Evolutionary conservation across 1,140 invertebrate species (phyloP).

Genomic region (Drosophila miranda): DNA sequence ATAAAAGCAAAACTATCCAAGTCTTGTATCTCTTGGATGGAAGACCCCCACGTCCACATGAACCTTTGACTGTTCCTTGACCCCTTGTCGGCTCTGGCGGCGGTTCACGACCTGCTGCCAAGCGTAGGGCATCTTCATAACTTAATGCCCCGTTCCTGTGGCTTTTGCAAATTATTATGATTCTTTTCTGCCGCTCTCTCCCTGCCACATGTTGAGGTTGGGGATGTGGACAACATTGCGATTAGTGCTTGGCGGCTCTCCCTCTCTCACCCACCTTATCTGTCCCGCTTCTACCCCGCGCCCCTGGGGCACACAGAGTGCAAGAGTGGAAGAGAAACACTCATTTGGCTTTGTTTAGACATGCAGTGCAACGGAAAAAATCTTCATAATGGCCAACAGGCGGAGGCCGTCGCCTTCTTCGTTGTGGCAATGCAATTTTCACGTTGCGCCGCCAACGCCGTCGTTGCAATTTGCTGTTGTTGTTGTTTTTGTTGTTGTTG

Average conservation of each 20-base stretch:
- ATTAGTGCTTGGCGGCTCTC: conserved; percentile 42
- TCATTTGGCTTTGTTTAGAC: conserved; percentile 78
- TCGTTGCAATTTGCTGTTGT: conserved; percentile 65
- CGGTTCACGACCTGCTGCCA: conserved; percentile 9
- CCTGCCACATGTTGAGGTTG: conserved; percentile 17
- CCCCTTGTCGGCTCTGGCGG: conserved; percentile 8
- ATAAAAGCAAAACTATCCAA: no score
- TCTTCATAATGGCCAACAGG: conserved; percentile 76
- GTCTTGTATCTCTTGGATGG: no score
- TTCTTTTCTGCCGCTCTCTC: neutral
- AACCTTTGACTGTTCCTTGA: conserved; percentile 46
- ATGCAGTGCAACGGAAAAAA: conserved; percentile 73
- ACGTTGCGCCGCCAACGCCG: conserved; percentile 37
- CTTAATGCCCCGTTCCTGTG: conserved; percentile 16
- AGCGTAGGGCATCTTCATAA: conserved; percentile 54
- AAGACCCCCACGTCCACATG: neutral
- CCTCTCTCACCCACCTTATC: conserved; percentile 38
- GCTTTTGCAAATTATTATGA: conserved; percentile 64
- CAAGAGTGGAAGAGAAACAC: conserved; percentile 49
- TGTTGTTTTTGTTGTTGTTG: conserved; percentile 30
- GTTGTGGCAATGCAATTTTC: conserved; percentile 71
- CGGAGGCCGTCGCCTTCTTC: conserved; percentile 51
- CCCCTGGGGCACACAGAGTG: neutral
- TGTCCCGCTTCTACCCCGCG: conserved; percentile 3
- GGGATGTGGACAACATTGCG: conserved; percentile 52